Evolutionary conservation across 2,888 invertebrate species (phyloP).

Genomic region (Syrphus vitripennis): DNA sequence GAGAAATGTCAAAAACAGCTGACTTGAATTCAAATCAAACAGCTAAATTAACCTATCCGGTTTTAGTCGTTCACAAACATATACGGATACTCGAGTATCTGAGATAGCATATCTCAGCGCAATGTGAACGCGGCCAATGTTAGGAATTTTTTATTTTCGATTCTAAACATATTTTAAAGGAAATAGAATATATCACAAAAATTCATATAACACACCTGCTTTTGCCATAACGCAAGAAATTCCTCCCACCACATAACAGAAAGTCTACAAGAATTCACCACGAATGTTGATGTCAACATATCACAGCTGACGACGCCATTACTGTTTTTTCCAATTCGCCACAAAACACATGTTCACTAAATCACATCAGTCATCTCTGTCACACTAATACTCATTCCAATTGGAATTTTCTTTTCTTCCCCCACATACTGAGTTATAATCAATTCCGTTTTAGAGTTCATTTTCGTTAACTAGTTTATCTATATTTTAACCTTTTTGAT

Average conservation of each 20-base stretch:
- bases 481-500: constrained; percentile 22
- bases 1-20: no score
- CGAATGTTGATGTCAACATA: not conserved
- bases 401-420: constrained; percentile 8
- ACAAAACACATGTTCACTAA: constrained; percentile 43
- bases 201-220: not conserved
- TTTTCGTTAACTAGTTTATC: not conserved
- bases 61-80: no score
- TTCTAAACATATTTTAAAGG: no score
- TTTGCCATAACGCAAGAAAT: not conserved
- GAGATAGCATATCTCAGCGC: no score
- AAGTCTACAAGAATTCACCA: not conserved
- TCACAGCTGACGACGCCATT: not conserved
- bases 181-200: not conserved
- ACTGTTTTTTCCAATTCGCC: constrained; percentile 48
- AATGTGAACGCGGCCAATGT: no score
- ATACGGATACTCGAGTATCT: no score
- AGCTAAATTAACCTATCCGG: no score
- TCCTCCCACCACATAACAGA: not conserved
- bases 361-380: not conserved
- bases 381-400: not conserved
- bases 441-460: not conserved
- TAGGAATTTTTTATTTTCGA: no score
- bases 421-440: constrained; percentile 16
- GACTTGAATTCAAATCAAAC: no score